Base-by-base conservation (phyloP, 1,140 invertebrate species). In the Theocolax elegans region DNA sequence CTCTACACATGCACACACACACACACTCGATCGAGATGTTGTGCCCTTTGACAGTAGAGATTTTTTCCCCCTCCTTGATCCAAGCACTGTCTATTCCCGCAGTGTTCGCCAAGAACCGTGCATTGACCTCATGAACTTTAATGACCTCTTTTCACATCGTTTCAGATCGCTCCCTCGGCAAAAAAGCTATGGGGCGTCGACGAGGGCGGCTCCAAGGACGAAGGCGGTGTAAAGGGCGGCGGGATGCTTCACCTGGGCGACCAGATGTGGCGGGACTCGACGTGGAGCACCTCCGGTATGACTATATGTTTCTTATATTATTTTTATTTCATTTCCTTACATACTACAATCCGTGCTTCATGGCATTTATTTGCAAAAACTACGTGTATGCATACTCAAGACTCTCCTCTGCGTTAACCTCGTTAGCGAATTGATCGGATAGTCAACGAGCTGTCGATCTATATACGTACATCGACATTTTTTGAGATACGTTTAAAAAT, bases 171-270 rank as follows among this genome's bases (percentile, higher is more conserved):
- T 88, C 93, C 92, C 75, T 91, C 91, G 87, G 91, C 91, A 86
- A 95, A 94, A 89, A 95, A 93, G 83, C 87, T 95, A 83, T 94
- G 93, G 93, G 93, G 93, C 75, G 90, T 93, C 62, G 93, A 94
- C 82, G 92, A 92, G 76, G 87, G 87, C 69, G 89, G 90, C 83
- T 91, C 91, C 81, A 91, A 90, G 79, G 88, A 90, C 81, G 83
- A 89, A 81, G 85, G 83, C 72, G 84, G 85, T 78, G 84, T 85
- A 74, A 85, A 85, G 81, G 84, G 84, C 48, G 84, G 85, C 82
- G 89, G 89, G 87, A 90, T 94, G 80, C 88, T 94, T 85, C 91
- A 92, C 83, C 85, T 95, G 79, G 93, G 91, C 79, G 92, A 93
- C 82, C 92, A 93, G 83, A 92, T 93, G 88, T 94, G 93, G 93